Evolutionary conservation across 2,888 invertebrate species (phyloP), one percentile per base, ranked within the genome.

Genomic region (Dendrolimus houi): DNA sequence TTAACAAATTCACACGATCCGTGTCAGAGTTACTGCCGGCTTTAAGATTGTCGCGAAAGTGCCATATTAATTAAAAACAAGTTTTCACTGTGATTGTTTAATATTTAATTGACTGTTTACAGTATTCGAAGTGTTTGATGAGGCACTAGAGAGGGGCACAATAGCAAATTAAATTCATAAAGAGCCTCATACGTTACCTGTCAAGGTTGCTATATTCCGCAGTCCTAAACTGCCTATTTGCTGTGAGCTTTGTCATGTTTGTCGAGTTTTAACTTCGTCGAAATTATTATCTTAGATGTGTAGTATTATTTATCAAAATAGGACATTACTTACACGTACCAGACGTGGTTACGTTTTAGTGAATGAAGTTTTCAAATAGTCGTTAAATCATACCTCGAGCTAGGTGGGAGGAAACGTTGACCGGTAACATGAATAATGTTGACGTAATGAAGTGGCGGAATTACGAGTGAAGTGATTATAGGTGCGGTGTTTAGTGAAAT

Each of bases 1-100:
- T 88, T 89, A 87, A 88, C 87, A 82, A 85, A 88, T 90, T 90
- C 89, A 86, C 89, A 90, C 88, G 87, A 78, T 77, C 77, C 70
- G 74, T 77, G 72, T 74, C 75, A 69, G 69, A 75, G 72, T 74
- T 69, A 81, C 79, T 83, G 73, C 80, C 77, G 82, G 80, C 79
- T 86, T 84, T 83, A 76, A 75, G 69, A 79, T 77, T 70, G 57
- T 58, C 55, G 58, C 56, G 47, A 53, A 29, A 54, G 60, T 47
- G 57, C 58, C 54, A 55, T 57, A 58, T 52, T 55, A 42, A 56
- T 54, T 56, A 55, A 58, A 57, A 58, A 60, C 56, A 55, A 41
- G 55, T 58, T 29, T 56, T 57, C 59, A 55, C 56, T 59, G 61
- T 57, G 57, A 60, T 47, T 47, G 9, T 10, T 29, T 29, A 29